Percentiles rank a stretch among this genome's conserved stretches.
Conservation (phyloP, 2,888 invertebrate genomes). For the Synanthedon tipuliformis region DNA sequence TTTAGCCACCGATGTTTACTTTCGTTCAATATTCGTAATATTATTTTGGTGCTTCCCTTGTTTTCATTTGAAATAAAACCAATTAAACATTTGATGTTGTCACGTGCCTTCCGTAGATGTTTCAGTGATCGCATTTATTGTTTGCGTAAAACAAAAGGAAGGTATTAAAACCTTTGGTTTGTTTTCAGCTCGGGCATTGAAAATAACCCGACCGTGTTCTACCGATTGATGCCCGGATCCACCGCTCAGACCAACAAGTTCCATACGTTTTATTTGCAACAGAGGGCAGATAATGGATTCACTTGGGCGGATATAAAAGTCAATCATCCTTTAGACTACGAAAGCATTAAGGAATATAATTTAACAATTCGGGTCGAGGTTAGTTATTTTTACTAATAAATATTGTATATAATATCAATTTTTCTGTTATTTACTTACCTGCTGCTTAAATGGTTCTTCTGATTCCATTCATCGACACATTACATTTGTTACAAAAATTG, state of each 20-base stretch:
- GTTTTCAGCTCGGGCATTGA: constrained; percentile 91
- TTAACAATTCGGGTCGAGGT: constrained; percentile 96
- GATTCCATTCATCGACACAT: background rate
- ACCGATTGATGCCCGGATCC: constrained; percentile 94
- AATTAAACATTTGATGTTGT: constrained; percentile 28
- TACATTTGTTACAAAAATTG: too few relatives aligned
- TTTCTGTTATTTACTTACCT: background rate
- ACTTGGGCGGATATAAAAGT: constrained; percentile 97
- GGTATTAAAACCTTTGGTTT: constrained; percentile 25
- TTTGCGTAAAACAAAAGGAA: constrained; percentile 9
- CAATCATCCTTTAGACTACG: constrained; percentile 94
- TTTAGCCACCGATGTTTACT: background rate
- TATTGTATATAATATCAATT: background rate
- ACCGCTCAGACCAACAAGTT: constrained; percentile 96
- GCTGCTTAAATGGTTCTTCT: too few relatives aligned
- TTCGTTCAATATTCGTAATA: constrained; percentile 3
- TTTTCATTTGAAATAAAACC: constrained; percentile 5
- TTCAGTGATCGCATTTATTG: constrained; percentile 7
- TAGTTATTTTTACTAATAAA: constrained; percentile 31
- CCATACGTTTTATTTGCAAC: constrained; percentile 95
- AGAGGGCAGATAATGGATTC: constrained; percentile 90
- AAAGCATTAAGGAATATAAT: constrained; percentile 95
- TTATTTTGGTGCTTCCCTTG: constrained; percentile 2
- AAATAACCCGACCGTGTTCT: constrained; percentile 95
- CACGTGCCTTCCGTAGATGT: constrained; percentile 30